Evolutionary conservation across 2,113 vertebrate species (phyloP).

Genomic region (Chiloscyllium plagiosum): DNA sequence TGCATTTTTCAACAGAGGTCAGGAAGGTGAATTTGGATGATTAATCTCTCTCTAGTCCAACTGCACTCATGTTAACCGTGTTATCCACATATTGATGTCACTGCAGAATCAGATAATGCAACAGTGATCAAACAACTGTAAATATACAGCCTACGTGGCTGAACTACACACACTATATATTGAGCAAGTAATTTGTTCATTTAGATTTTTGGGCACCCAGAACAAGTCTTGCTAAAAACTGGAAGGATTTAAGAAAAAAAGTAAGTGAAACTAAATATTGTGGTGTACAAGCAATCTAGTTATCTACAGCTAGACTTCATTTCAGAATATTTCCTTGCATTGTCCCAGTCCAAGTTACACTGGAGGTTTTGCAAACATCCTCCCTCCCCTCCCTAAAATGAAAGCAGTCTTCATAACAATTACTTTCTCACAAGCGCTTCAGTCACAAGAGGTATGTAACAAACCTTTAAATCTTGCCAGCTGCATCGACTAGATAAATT

Average conservation of each 20-base stretch:
- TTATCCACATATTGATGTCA: background rate
- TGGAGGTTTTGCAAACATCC: background rate
- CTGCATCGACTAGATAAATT: slow-evolving; percentile 96
- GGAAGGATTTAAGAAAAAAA: background rate
- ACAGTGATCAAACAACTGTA: background rate
- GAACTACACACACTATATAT: background rate
- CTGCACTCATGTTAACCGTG: background rate
- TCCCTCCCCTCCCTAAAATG: background rate
- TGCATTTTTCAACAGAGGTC: background rate
- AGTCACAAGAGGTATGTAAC: slow-evolving; percentile 29
- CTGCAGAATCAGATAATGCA: background rate
- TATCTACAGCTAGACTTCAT: background rate
- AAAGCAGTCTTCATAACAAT: background rate
- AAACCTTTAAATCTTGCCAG: slow-evolving; percentile 96
- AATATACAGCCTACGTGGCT: background rate
- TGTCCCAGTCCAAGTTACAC: background rate
- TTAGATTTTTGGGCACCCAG: background rate
- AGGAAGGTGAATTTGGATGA: background rate
- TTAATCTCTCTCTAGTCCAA: background rate
- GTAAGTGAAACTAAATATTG: background rate
- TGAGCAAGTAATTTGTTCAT: background rate
- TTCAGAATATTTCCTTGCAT: background rate
- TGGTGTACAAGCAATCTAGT: background rate
- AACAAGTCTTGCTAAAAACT: background rate
- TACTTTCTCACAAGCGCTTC: slow-evolving; percentile 12